A percentile compares a stretch with the other conserved stretches of the same genome.
Conservation (phyloP, 35 echinoderm and acorn worm genomes). For the Nesometra sesokonis region DNA sequence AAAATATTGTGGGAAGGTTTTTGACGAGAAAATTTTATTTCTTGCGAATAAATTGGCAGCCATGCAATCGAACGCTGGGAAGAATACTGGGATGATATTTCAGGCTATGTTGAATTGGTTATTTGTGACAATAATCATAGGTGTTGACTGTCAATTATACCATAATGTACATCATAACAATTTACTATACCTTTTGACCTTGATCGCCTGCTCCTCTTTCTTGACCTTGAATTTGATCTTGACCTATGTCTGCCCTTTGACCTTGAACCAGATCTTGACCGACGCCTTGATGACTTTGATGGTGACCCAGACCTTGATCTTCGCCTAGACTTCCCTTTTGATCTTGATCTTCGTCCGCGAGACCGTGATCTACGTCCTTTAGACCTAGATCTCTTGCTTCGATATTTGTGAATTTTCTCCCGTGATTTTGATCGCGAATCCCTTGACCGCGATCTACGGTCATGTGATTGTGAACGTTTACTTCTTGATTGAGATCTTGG, state of each 20-base stretch:
- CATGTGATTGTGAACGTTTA: not conserved
- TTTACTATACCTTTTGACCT: not conserved
- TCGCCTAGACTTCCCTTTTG: not conserved
- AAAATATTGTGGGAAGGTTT: too few relatives aligned
- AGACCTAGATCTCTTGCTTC: not conserved
- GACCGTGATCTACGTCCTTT: not conserved
- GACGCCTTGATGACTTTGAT: not conserved
- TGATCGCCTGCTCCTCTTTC: not conserved
- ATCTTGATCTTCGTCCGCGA: not conserved
- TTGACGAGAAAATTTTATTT: too few relatives aligned
- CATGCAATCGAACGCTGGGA: too few relatives aligned
- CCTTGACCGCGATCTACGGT: not conserved
- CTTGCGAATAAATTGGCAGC: too few relatives aligned
- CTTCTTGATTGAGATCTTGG: not conserved
- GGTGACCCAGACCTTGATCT: not conserved
- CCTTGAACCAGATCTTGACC: not conserved
- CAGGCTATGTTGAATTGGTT: too few relatives aligned
- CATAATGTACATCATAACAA: not conserved
- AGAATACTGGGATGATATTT: too few relatives aligned
- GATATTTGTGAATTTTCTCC: not conserved
- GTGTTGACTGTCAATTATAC: too few relatives aligned
- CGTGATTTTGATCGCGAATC: not conserved
- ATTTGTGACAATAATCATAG: too few relatives aligned
- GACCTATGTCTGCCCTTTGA: not conserved
- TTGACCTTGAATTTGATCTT: not conserved